These are phyloP conservation scores for Suncus etruscus DNA, from an alignment of 2,113 vertebrate species.

Conservation along the genomic window DNA sequence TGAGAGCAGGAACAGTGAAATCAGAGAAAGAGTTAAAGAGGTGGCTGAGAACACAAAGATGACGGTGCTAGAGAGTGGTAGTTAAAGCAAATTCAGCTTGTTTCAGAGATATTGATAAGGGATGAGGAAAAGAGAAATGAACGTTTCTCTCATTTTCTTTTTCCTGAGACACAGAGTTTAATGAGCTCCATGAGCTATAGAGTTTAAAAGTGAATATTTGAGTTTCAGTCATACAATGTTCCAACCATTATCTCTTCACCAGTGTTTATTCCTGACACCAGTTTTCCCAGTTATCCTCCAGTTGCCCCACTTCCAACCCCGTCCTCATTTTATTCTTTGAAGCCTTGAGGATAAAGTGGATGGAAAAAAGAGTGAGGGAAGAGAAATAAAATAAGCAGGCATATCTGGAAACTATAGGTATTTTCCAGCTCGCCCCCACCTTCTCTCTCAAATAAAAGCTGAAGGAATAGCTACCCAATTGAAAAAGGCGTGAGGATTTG, in stretches of 20 bases:
- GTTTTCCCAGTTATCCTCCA: too few species aligned
- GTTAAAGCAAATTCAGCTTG: background rate
- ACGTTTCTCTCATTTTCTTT: background rate
- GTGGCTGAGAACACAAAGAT: background rate
- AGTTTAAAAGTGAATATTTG: too few species aligned
- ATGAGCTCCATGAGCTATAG: too few species aligned
- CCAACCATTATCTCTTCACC: too few species aligned
- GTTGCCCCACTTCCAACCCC: too few species aligned
- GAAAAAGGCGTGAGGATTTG: background rate
- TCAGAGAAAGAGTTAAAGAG: background rate
- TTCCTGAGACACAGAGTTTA: too few species aligned
- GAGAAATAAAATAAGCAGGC: background rate
- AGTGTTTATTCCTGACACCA: too few species aligned
- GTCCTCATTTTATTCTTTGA: background rate
- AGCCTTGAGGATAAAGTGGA: background rate
- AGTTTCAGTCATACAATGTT: too few species aligned
- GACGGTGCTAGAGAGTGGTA: background rate
- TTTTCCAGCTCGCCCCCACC: background rate
- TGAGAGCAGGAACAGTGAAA: background rate
- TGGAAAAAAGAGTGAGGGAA: background rate
- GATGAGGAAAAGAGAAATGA: slow-evolving; percentile 6
- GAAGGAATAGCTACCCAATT: background rate
- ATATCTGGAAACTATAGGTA: background rate
- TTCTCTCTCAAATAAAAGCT: accelerated
- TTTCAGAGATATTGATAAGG: background rate